A percentile compares a stretch with the other conserved stretches of the same genome.
Conservation (phyloP, 2,888 invertebrate species). For the Panopea generosa region DNA sequence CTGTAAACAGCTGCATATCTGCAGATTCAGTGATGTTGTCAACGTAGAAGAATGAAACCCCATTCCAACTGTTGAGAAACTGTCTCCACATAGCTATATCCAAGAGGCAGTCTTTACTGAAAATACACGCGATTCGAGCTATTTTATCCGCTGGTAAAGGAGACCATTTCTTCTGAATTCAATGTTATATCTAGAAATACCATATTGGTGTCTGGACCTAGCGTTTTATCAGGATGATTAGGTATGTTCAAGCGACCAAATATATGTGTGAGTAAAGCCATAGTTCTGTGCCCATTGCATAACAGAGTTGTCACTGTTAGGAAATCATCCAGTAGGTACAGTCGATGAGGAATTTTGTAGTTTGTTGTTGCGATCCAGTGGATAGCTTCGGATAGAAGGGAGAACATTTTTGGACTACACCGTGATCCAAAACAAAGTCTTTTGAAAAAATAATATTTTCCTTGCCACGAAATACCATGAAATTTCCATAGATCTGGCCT, state of each 20-base stretch:
- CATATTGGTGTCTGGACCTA: conserved; percentile 37
- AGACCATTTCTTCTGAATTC: conserved; percentile 45
- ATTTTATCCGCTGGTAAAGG: conserved; percentile 1
- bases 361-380: conserved; percentile 51
- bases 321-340: conserved; percentile 57
- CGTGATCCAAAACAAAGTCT: conserved; percentile 45
- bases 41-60: conserved; percentile 46
- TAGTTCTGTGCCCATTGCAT: conserved; percentile 40
- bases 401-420: conserved; percentile 49
- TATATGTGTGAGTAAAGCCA: conserved; percentile 40
- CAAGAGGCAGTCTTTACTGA: conserved; percentile 21
- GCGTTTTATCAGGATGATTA: conserved; percentile 39
- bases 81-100: conserved; percentile 45
- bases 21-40: conserved; percentile 23
- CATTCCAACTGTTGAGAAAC: conserved; percentile 48
- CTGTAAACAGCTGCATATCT: conserved; percentile 42
- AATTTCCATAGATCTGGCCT: conserved; percentile 38
- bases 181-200: conserved; percentile 56
- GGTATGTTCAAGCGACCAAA: conserved; percentile 50
- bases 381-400: conserved; percentile 36
- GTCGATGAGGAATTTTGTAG: conserved; percentile 36
- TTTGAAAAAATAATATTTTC: conserved; percentile 22
- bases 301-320: conserved; percentile 29
- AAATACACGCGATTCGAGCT: conserved; percentile 18
- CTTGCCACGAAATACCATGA: conserved; percentile 50